Evolutionary conservation across 2,797 vertebrate species (phyloP), one percentile per base, ranked within the genome.

Genomic region (Alca torda): DNA sequence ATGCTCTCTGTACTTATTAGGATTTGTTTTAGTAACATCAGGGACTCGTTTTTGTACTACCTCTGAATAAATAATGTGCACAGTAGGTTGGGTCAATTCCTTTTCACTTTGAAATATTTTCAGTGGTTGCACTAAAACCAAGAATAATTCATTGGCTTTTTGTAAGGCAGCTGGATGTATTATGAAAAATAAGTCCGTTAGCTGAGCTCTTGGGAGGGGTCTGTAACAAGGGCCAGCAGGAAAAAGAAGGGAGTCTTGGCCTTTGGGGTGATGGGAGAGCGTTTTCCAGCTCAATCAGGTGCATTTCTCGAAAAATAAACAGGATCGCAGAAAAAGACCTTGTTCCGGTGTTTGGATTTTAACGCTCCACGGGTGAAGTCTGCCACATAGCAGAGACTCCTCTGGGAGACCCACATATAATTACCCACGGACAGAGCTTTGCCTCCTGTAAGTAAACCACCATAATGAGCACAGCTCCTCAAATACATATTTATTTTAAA

Each of bases 1-100:
- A 98, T 94, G 95, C 92, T 96, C 93, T 79, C 94, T 96, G 90
- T 94, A 89, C 94, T 97, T 98, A 97, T 84, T 94, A 97, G 95
- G 95, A 88, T 98, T 98, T 98, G 97, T 97, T 98, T 98, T 96
- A 95, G 95, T 96, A 98, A 98, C 96, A 95, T 96, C 96, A 90
- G 96, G 96, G 97, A 97, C 97, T 97, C 89, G 48, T 97, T 98
- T 97, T 97, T 97, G 93, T 96, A 95, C 96, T 96, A 78, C 94
- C 94, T 98, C 97, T 97, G 97, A 98, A 98, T 98, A 98, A 97
- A 97, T 98, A 97, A 97, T 97, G 89, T 96, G 92, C 96, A 93
- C 96, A 88, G 96, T 96, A 98, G 95, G 90, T 94, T 96, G 97
- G 97, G 96, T 97, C 98, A 97, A 95, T 97, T 98, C 97, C 95